Evolutionary conservation across 1,140 invertebrate genomes (phyloP).

Genomic region (Ptiloglossa arizonensis): DNA sequence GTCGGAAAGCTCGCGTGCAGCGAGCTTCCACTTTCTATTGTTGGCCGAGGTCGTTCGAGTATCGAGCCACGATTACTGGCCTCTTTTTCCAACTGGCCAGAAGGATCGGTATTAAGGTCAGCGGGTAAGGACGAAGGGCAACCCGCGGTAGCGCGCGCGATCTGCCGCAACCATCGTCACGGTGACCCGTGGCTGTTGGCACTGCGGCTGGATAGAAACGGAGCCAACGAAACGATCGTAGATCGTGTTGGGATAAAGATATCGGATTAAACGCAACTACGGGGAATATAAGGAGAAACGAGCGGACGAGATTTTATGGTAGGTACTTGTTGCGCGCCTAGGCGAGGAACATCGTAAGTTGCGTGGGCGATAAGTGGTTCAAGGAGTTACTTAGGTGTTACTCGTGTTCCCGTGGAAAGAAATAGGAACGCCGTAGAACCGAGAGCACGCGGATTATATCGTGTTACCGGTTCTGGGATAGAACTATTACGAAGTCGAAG

Average conservation of each 20-base stretch:
- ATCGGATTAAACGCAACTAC: conserved; percentile 7
- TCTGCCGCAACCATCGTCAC: not conserved
- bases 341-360: conserved; percentile 12
- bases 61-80: conserved; percentile 54
- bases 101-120: conserved; percentile 55
- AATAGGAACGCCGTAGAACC: not conserved
- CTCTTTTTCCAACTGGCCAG: conserved; percentile 34
- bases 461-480: not conserved
- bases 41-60: conserved; percentile 34
- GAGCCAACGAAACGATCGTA: not conserved
- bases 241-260: conserved; percentile 27
- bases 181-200: not conserved
- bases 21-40: conserved; percentile 45
- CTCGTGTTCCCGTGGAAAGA: not conserved
- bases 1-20: conserved; percentile 22
- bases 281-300: not conserved
- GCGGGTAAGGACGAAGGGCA: conserved; percentile 21
- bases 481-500: too few species aligned
- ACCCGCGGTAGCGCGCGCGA: not conserved
- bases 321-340: conserved; percentile 24
- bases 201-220: not conserved
- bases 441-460: conserved; percentile 1
- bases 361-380: conserved; percentile 18
- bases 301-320: conserved; percentile 1
- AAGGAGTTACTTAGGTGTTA: not conserved